Evolutionary conservation across 2,113 vertebrate species (phyloP).

Genomic region (Echinops telfairi): DNA sequence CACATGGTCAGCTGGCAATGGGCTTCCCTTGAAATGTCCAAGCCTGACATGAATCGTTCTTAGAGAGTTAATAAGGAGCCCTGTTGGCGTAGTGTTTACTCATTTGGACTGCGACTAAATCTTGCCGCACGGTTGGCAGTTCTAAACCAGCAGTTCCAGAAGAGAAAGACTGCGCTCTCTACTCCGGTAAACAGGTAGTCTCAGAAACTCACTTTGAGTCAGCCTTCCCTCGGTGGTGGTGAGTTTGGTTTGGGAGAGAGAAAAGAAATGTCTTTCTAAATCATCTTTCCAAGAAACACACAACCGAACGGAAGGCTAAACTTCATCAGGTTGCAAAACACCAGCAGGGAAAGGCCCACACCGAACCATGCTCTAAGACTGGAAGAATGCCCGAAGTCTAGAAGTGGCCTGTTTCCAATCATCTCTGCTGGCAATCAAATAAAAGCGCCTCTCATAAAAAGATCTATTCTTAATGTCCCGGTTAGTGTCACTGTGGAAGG

Average conservation of each 20-base stretch:
- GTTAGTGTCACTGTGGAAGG: neutral
- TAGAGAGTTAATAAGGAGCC: no score
- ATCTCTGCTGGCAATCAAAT: neutral
- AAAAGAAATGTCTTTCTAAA: conserved; percentile 36
- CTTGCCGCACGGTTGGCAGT: no score
- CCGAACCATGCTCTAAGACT: neutral
- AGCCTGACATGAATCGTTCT: neutral
- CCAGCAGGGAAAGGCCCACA: neutral
- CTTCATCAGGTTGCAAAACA: conserved; percentile 31
- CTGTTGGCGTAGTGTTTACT: no score
- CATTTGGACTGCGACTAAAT: no score
- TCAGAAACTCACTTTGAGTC: no score
- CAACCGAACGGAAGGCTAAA: conserved; percentile 26
- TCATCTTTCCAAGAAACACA: conserved; percentile 3
- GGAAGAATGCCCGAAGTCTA: neutral
- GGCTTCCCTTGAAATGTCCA: conserved; percentile 31
- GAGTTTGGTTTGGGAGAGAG: neutral
- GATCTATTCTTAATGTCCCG: neutral
- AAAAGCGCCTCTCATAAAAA: neutral
- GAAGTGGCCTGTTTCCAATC: neutral
- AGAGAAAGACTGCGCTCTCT: no score
- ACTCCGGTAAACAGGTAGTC: no score
- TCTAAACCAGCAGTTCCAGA: no score
- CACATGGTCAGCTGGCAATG: neutral
- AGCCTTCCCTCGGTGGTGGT: no score